phyloP scores from a whole-genome alignment of 2,113 vertebrate species.

The Polyodon spathula region DNA sequence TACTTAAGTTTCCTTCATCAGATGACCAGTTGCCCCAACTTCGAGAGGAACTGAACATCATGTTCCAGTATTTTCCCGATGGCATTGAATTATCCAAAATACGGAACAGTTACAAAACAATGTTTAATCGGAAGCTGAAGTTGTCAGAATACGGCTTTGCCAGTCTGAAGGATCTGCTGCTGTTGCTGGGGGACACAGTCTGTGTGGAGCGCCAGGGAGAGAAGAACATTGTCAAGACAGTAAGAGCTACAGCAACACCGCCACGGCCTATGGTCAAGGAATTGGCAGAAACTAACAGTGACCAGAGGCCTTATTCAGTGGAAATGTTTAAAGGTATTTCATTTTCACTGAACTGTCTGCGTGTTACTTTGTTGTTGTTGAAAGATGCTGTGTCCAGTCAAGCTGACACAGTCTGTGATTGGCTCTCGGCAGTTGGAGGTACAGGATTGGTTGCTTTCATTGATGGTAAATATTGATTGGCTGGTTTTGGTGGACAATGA shows the following conservation, averaged over 20 bases:
- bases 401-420: no score
- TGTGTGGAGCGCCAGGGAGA: conserved; percentile 10
- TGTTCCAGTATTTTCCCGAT: conserved; percentile 10
- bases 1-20: neutral
- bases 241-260: neutral
- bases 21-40: conserved; percentile 12
- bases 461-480: no score
- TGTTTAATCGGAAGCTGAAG: conserved; percentile 15
- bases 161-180: conserved; percentile 16
- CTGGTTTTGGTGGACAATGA: no score
- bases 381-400: no score
- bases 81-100: conserved; percentile 22
- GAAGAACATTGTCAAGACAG: conserved; percentile 20
- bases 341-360: no score
- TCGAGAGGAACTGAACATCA: conserved; percentile 13
- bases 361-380: no score
- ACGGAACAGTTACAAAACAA: conserved; percentile 12
- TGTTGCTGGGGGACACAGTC: conserved; percentile 16
- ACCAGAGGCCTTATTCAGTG: no score
- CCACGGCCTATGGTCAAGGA: neutral
- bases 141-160: conserved; percentile 14
- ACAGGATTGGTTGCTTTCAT: no score
- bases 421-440: no score
- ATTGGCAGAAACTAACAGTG: neutral
- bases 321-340: no score